Base-by-base conservation (phyloP, 2,113 vertebrate species). In the Mobula birostris region DNA sequence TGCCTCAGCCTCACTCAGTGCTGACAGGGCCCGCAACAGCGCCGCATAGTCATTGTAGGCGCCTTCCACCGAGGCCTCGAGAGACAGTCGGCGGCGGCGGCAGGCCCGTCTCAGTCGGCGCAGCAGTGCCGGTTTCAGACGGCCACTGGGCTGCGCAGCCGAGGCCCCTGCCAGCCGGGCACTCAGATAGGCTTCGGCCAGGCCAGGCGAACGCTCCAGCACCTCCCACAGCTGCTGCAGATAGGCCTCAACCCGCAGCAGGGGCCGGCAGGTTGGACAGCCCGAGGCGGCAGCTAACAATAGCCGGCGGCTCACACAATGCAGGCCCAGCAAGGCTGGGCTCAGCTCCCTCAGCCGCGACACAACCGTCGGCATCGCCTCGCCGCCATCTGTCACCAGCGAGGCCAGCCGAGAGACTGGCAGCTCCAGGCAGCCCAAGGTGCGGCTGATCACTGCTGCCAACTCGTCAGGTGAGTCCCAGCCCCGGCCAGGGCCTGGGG, bases 221-320 rank as follows among this genome's bases (percentile, higher is more conserved):
- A 92, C 32, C 90, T 72, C 90, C 90, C 90, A 92, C 61, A 92
- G 90, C 90, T 92, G 90, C 66, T 92, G 7, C 66, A 92, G 90
- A n/a, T 40, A 92, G 90, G 66, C 19, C 21, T 92, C 66, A 7
- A 92, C 32, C 68, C 32, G 17, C 15, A 68, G 32, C 66, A 92
- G 63, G 63, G 66, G 19, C 5, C 14, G 63, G 63, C 87, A 91
- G n/a, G 1, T 2, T 12, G 29, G 63, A 29, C 87, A 91, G n/a
- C 2, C 5, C 29, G 61, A 19, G 61, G 58, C 24, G 2, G 61
- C 87, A 1, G 87, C 87, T 27, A 91, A n/a, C 15, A 17, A 3
- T 14, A 91, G 87, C 61, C 58, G 29, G 61, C 36, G 87, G 14
- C 87, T 9, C 0, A 91, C 61, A 63, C 87, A 91, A 24, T 91